phyloP scores from a whole-genome alignment of 2,888 invertebrate species.

The Zaprionus lineosus region DNA sequence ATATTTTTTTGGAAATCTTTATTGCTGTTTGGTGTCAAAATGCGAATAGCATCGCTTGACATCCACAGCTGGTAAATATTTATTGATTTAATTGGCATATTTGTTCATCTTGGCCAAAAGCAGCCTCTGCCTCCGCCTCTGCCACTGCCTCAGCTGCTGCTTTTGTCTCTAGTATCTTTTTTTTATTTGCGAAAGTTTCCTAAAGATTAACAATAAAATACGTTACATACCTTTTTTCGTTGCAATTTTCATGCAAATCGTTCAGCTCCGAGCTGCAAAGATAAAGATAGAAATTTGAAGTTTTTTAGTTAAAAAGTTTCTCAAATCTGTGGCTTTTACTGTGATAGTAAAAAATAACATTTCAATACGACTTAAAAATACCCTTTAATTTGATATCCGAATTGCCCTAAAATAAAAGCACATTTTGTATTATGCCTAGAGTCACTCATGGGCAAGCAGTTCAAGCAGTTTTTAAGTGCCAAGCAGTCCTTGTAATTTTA shows the following conservation, averaged over 20 bases:
- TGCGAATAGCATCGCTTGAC: slow-evolving; percentile 42
- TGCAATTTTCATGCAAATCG: slow-evolving; percentile 69
- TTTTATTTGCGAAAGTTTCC: slow-evolving; percentile 33
- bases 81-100: slow-evolving; percentile 67
- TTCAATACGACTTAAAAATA: background rate
- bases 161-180: background rate
- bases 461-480: no score
- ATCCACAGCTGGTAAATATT: slow-evolving; percentile 64
- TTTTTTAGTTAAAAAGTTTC: slow-evolving; percentile 2
- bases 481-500: no score
- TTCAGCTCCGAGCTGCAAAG: slow-evolving; percentile 52
- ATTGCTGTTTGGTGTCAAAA: slow-evolving; percentile 65
- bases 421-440: no score
- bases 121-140: background rate
- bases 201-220: slow-evolving; percentile 36
- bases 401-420: no score
- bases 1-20: slow-evolving; percentile 58
- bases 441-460: no score
- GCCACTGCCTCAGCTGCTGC: slow-evolving; percentile 1
- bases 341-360: background rate
- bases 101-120: slow-evolving; percentile 26
- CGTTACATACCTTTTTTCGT: slow-evolving; percentile 56
- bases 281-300: slow-evolving; percentile 43
- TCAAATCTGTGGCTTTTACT: background rate
- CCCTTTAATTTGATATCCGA: no score